Base-by-base conservation (phyloP, 2,888 invertebrate genomes). In the Phengaris arion region DNA sequence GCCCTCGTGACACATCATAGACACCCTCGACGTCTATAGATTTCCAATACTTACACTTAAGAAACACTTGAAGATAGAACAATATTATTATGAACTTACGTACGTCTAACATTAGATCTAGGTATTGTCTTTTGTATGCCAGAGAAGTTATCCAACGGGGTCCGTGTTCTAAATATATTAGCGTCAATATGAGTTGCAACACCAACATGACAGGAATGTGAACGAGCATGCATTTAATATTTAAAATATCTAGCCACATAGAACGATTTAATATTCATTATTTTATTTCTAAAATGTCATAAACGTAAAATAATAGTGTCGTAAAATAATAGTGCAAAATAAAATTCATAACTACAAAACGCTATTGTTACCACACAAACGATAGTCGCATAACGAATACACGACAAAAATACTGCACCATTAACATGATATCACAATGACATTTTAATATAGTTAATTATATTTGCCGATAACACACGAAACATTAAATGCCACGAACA, bases 121-220 rank as follows among this genome's bases (percentile, higher is more conserved):
- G 93, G 94, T 94, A 94, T 94, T 94, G 94, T 94, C 94, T 93
- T 94, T 94, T 91, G 91, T 91, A 92, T 93, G 91, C 91, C 91
- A 89, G 90, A 92, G 87, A 88, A 84, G 86, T 89, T 89, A 89
- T 89, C 81, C 80, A 86, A 91, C 89, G 91, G 90, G 89, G 87
- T 89, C 87, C 83, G 82, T 83, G 75, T 75, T 57, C 52, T 74
- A 74, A 55, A 48, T 48, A 75, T 54, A 70, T 57, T 75, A 75
- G 69, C 68, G 74, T 75, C 69, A 55, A 70, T 68, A 74, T 74
- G 68, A 68, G 51, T 45, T 86, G 89, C 85, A 88, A 90, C 87
- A 89, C 85, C 86, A 82, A 89, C 84, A 84, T 83, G 84, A 83
- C 85, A 86, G 78, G 83, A 85, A 85, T 83, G 84, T 85, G 85